These are phyloP conservation scores for Lacanobia oleracea DNA, from an alignment of 2,888 invertebrate genomes.

Conservation along the genomic window DNA sequence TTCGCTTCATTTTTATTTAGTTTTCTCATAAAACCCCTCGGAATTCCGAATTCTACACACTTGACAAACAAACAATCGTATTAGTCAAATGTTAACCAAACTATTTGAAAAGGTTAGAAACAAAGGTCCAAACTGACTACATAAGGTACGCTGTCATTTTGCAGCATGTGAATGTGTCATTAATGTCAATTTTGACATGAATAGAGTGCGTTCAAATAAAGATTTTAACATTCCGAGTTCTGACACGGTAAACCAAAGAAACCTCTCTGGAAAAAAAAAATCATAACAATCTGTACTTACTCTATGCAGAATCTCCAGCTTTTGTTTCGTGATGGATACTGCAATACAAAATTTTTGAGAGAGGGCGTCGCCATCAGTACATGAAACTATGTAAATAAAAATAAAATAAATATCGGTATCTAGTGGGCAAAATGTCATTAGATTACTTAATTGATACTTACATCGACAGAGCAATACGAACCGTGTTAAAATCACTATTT, in stretches of 20 bases:
- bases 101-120: neutral
- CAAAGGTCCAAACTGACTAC: rapidly evolving
- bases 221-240: neutral
- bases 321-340: constrained; percentile 29
- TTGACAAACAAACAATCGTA: neutral
- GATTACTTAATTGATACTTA: constrained; percentile 68
- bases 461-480: constrained; percentile 70
- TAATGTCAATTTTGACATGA: constrained; percentile 33
- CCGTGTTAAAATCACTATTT: constrained; percentile 65
- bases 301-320: neutral
- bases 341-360: constrained; percentile 4
- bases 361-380: neutral
- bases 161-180: neutral
- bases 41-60: constrained; percentile 8
- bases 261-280: neutral
- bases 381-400: neutral
- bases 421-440: constrained; percentile 68
- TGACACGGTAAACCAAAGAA: neutral
- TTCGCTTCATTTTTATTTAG: constrained; percentile 57
- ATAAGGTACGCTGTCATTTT: constrained; percentile 30
- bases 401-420: constrained; percentile 27
- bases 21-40: neutral
- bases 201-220: constrained; percentile 44
- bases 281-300: too few relatives aligned
- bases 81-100: neutral